phyloP scores from a whole-genome alignment of 2,888 invertebrate genomes.

The Megalurothrips usitatus region DNA sequence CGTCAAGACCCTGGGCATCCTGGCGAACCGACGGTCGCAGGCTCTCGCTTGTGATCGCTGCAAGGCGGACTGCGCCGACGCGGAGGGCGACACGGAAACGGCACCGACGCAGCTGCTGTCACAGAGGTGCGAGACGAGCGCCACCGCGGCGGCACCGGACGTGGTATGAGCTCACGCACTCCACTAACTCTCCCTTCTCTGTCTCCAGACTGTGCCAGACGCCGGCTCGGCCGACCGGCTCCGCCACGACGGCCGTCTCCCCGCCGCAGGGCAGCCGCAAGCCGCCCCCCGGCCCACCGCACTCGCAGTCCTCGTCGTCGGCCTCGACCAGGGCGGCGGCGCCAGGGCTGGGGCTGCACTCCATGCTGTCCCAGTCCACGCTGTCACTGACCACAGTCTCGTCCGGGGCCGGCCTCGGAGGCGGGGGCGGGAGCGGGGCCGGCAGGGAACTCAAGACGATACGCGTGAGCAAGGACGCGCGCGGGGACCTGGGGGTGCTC shows the following conservation, averaged over 20 bases:
- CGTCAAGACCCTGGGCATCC: constrained; percentile 17
- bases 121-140: background rate
- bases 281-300: no score
- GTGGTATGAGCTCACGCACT: background rate
- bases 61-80: background rate
- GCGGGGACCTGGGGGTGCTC: constrained; percentile 42
- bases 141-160: background rate
- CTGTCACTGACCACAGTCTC: constrained; percentile 5
- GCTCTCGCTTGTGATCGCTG: background rate
- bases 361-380: constrained; percentile 16
- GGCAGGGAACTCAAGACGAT: constrained; percentile 41
- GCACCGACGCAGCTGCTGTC: background rate
- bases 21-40: background rate
- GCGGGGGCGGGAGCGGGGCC: constrained; percentile 4
- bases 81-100: background rate
- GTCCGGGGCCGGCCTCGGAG: background rate
- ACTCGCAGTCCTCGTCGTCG: no score
- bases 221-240: background rate
- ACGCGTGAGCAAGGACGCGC: constrained; percentile 41
- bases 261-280: no score
- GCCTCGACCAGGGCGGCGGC: no score
- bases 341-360: background rate
- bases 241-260: no score
- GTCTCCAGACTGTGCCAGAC: background rate
- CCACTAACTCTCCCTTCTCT: background rate